Conservation (phyloP, 2,888 invertebrate genomes). For the Hirtodrosophila confusa region DNA sequence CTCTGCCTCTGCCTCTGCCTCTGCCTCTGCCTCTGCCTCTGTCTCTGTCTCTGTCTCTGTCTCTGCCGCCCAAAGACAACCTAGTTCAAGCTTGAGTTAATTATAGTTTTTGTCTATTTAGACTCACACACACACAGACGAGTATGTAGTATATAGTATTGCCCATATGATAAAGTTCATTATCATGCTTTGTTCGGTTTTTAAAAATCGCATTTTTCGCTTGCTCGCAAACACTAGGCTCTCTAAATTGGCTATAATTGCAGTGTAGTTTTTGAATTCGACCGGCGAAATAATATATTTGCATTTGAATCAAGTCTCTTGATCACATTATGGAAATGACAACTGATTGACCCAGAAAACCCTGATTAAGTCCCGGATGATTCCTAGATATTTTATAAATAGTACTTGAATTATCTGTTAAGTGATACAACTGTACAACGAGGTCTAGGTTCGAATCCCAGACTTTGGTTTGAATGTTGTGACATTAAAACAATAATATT, state of each 20-base stretch:
- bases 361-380: neutral
- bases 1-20: constrained; percentile 4
- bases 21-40: constrained; percentile 14
- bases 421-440: too few relatives aligned
- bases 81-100: constrained; percentile 46
- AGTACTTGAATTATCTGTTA: too few relatives aligned
- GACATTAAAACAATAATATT: too few relatives aligned
- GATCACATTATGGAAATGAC: constrained; percentile 10
- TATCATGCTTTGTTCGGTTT: constrained; percentile 46
- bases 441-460: too few relatives aligned
- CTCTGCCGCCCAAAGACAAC: constrained; percentile 43
- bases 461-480: too few relatives aligned
- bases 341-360: constrained; percentile 11
- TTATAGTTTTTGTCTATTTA: constrained; percentile 42
- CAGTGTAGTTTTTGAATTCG: constrained; percentile 17
- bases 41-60: constrained; percentile 13
- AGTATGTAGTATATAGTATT: too few relatives aligned
- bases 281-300: constrained; percentile 30
- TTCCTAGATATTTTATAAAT: too few relatives aligned
- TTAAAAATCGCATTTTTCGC: constrained; percentile 36
- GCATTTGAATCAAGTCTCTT: constrained; percentile 34
- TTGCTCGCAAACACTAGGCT: constrained; percentile 22
- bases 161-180: constrained; percentile 52
- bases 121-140: constrained; percentile 6
- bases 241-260: constrained; percentile 66